A percentile compares a stretch with the other conserved stretches of the same genome.
Evolutionary conservation across 1,140 invertebrate genomes (phyloP).

Genomic region (Nasonia vitripennis): DNA sequence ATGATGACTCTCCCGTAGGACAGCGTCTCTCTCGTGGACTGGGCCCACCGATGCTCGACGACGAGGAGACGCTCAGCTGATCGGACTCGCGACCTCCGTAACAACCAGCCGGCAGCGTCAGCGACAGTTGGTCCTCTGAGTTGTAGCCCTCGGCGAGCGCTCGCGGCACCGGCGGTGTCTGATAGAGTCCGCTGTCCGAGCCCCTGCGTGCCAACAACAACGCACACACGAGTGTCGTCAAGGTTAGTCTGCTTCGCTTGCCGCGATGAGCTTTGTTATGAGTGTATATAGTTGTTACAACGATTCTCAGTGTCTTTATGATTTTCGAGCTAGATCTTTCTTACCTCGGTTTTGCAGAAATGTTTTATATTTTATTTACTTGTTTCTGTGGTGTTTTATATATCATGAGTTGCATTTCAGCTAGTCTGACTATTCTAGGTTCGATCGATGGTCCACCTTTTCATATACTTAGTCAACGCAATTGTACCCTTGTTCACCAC

Average conservation of each 20-base stretch:
- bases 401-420: not conserved
- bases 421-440: not conserved
- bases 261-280: not conserved
- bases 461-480: not conserved
- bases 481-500: too few species aligned
- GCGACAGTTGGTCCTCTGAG: slow-evolving; percentile 76
- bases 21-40: slow-evolving; percentile 73
- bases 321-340: too few species aligned
- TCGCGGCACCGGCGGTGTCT: slow-evolving; percentile 76
- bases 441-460: not conserved
- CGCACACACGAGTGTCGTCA: not conserved
- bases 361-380: not conserved
- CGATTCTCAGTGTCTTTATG: not conserved
- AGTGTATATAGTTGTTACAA: too few species aligned
- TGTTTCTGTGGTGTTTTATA: not conserved
- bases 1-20: slow-evolving; percentile 68
- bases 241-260: not conserved
- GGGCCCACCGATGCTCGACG: slow-evolving; percentile 74
- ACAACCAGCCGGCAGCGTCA: slow-evolving; percentile 68
- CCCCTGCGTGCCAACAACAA: slow-evolving; percentile 66
- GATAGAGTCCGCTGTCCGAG: slow-evolving; percentile 77
- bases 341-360: not conserved
- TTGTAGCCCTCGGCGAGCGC: slow-evolving; percentile 76
- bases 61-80: slow-evolving; percentile 76
- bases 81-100: slow-evolving; percentile 72